Evolutionary conservation across 2,888 invertebrate genomes (phyloP), one percentile per base, ranked within the genome.

Genomic region (Agonopterix heracliana): DNA sequence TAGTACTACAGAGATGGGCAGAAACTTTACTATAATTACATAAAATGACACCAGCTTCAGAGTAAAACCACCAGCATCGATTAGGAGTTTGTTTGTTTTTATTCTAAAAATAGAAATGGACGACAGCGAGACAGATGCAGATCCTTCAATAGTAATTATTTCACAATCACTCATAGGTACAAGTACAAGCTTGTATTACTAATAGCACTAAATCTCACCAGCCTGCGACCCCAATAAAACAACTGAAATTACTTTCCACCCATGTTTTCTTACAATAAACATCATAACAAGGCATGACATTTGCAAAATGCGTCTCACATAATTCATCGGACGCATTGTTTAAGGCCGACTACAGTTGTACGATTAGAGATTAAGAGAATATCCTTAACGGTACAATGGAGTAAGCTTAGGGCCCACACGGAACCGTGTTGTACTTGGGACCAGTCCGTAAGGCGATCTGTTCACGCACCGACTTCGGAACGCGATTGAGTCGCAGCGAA

Each of bases 361-460:
- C 76, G 85, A 86, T 83, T 79, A 66, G 57, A 83, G 83, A 86
- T 83, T 78, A 78, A 61, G 66, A 66, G 71, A 71, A 74, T 74
- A 78, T 74, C 77, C 75, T 74, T 85, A 86, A 86, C 84, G 85
- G 86, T 79, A 78, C 68, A 57, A 49, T 45, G 54, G 41, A 38
- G 38, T 38, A n/a, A 38, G 61, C 60, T 58, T 50, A 54, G 51
- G 61, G 77, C 80, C 79, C 79, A 80, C 77, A 77, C 76, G 67
- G 71, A 66, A 65, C 64, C n/a, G 36, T 13, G 26, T 26, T 26
- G 26, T 26, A 26, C 26, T 26, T 26, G 11, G 17, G 42, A 46
- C 56, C 53, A 53, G 53, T 53, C 53, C 46, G 52, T 57, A 55
- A 63, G 56, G 60, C 54, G 38, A 34, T 42, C 50, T 54, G 54